These are phyloP conservation scores for Tachuris rubrigastra DNA, from an alignment of 2,113 vertebrate genomes.

Conservation along the genomic window DNA sequence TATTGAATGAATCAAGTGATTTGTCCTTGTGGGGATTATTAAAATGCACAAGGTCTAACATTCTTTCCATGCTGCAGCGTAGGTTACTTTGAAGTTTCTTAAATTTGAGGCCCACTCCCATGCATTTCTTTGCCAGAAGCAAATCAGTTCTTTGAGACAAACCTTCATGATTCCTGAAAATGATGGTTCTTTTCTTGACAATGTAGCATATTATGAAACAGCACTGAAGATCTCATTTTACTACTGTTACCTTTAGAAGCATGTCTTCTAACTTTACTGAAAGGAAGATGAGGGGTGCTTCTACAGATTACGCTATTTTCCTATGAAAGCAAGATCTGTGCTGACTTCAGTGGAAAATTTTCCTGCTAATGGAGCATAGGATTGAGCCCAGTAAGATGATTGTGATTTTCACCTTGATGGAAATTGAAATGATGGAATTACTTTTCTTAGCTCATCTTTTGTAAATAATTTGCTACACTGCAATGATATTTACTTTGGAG, in stretches of 20 bases:
- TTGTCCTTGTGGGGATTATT: background rate
- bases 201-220: background rate
- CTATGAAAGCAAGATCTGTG: background rate
- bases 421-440: background rate
- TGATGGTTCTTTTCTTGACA: fast-evolving
- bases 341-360: conserved; percentile 9
- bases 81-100: background rate
- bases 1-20: background rate
- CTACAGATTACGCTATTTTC: background rate
- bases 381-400: background rate
- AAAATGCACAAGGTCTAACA: background rate
- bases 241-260: background rate
- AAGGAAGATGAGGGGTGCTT: background rate
- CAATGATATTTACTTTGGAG: background rate
- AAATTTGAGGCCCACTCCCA: background rate
- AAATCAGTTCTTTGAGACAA: background rate
- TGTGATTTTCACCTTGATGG: background rate
- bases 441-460: background rate
- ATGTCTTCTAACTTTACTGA: background rate
- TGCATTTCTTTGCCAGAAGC: background rate
- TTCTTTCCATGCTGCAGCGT: background rate
- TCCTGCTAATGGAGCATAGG: background rate
- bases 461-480: background rate
- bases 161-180: background rate
- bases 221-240: background rate